A percentile compares a stretch with the other conserved stretches of the same genome.
Evolutionary conservation across 2,113 vertebrate species (phyloP).

Genomic region (Eubucco bourcierii): DNA sequence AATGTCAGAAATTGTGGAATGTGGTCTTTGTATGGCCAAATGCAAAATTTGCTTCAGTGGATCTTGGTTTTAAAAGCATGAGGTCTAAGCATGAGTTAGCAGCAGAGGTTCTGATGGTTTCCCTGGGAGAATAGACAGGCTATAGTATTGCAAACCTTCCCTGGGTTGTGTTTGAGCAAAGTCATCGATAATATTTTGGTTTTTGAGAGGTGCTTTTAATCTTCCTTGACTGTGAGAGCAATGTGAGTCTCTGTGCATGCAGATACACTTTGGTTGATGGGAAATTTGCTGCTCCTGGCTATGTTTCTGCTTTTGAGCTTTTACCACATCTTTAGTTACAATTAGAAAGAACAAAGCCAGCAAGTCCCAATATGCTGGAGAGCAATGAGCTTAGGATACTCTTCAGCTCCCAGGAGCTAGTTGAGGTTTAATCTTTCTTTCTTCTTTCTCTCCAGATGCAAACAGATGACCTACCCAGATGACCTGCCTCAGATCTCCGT

Average conservation of each 20-base stretch:
- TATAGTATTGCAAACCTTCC: background rate
- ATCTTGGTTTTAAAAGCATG: background rate
- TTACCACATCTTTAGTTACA: background rate
- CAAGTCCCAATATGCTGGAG: background rate
- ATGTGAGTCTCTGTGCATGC: background rate
- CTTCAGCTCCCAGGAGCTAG: background rate
- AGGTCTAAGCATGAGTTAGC: background rate
- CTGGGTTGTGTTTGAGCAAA: background rate
- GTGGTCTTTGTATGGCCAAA: background rate
- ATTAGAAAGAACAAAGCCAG: background rate
- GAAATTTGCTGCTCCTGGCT: background rate
- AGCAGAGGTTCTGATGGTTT: background rate
- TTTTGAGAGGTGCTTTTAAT: background rate
- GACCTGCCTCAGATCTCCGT: slow-evolving; percentile 94
- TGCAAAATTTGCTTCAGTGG: background rate
- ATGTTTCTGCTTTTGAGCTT: background rate
- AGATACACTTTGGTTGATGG: background rate
- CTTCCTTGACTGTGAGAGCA: background rate
- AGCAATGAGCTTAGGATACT: background rate
- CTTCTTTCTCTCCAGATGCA: slow-evolving; percentile 80
- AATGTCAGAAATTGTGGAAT: background rate
- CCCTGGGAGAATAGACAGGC: background rate
- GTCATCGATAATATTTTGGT: background rate
- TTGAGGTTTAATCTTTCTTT: background rate
- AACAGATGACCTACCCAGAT: slow-evolving; percentile 81